A percentile compares a stretch with the other conserved stretches of the same genome.
These are phyloP conservation scores for Bovichtus diacanthus DNA, from an alignment of 2,797 vertebrate genomes.

Conservation along the genomic window DNA sequence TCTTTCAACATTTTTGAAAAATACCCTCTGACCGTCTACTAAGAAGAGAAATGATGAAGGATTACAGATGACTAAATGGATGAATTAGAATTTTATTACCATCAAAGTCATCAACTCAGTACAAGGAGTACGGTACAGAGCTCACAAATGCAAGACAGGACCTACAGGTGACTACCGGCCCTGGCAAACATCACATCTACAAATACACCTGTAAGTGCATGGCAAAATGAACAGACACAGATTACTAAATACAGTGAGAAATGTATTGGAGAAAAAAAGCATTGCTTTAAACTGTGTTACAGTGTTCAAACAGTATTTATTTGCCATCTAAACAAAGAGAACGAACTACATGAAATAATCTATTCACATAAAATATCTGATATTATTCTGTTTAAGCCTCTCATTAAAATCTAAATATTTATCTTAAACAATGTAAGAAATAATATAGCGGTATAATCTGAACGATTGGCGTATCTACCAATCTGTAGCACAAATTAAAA, in stretches of 20 bases:
- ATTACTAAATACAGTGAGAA: conserved; percentile 72
- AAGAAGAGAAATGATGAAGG: conserved; percentile 30
- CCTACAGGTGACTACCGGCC: conserved; percentile 69
- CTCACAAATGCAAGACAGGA: conserved; percentile 79
- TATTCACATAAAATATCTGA: conserved; percentile 58
- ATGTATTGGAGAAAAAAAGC: conserved; percentile 58
- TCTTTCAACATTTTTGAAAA: background rate
- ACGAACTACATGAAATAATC: conserved; percentile 58
- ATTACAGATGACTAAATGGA: conserved; percentile 47
- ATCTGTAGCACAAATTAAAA: conserved; percentile 45
- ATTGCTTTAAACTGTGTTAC: conserved; percentile 77
- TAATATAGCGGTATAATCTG: conserved; percentile 22
- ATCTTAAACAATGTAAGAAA: conserved; percentile 48
- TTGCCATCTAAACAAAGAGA: conserved; percentile 72
- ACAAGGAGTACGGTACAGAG: conserved; percentile 79
- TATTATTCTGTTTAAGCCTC: conserved; percentile 49
- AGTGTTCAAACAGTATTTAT: conserved; percentile 70
- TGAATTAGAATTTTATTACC: conserved; percentile 78
- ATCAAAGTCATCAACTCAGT: conserved; percentile 83
- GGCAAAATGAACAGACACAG: conserved; percentile 69
- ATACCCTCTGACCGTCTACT: background rate
- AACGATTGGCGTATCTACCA: conserved; percentile 29
- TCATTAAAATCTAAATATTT: conserved; percentile 55
- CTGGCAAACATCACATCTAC: conserved; percentile 77
- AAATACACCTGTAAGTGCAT: conserved; percentile 71